Percentiles rank a stretch among this genome's conserved stretches.
Conservation (phyloP, 1,140 invertebrate species). For the Diploscapter pachys region DNA sequence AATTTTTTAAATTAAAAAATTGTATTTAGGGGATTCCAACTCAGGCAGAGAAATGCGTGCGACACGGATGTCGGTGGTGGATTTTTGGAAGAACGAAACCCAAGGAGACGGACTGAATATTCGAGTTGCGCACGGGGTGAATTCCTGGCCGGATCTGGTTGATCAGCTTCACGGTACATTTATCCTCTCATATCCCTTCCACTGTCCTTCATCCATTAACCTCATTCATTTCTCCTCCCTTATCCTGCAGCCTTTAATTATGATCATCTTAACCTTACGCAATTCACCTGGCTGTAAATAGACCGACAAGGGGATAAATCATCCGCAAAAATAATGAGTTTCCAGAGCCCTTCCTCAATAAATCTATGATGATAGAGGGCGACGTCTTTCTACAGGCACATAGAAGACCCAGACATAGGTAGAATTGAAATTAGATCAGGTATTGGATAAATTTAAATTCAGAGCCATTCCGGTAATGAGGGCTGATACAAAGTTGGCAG, state of each 20-base stretch:
- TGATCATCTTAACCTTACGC: too few species aligned
- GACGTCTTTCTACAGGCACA: constrained; percentile 33
- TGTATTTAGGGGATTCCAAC: too few species aligned
- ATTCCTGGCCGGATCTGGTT: constrained; percentile 34
- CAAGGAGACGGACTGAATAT: constrained; percentile 31
- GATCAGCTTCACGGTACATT: constrained; percentile 36
- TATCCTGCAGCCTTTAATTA: too few species aligned
- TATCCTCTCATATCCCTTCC: too few species aligned
- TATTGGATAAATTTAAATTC: not conserved
- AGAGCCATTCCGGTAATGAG: constrained; percentile 35
- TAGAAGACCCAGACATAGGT: constrained; percentile 23
- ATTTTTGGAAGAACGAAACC: constrained; percentile 37
- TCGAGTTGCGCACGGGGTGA: constrained; percentile 31
- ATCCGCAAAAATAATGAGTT: not conserved
- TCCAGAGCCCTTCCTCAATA: constrained; percentile 35
- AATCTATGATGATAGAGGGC: constrained; percentile 36
- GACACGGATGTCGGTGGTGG: constrained; percentile 35
- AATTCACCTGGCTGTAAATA: not conserved
- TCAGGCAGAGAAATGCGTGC: constrained; percentile 29
- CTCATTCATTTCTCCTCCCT: too few species aligned
- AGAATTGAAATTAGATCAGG: not conserved
- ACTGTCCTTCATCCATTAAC: too few species aligned
- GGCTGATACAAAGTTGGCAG: constrained; percentile 20
- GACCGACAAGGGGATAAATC: not conserved
- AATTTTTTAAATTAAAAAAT: too few species aligned